phyloP scores from a whole-genome alignment of 2,113 vertebrate species.

The Neogobius melanostomus region DNA sequence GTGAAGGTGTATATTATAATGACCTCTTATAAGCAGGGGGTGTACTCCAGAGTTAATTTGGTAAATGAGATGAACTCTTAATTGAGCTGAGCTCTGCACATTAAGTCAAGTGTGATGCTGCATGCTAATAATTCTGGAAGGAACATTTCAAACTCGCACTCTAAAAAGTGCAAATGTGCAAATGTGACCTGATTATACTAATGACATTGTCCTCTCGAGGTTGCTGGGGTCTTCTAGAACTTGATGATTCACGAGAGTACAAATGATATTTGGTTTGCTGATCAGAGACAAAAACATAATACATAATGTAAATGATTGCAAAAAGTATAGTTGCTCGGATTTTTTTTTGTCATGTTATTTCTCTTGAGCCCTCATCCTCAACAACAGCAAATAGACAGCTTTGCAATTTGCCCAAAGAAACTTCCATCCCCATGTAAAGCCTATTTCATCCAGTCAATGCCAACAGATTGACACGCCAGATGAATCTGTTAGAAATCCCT shows the following conservation, averaged over 20 bases:
- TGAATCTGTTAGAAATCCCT: constrained; percentile 57
- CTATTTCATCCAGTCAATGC: constrained; percentile 62
- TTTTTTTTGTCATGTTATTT: constrained; percentile 41
- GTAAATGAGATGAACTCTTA: constrained; percentile 67
- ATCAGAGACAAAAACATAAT: too few relatives aligned
- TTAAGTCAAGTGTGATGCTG: constrained; percentile 44
- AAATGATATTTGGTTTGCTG: constrained; percentile 1
- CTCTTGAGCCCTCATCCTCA: constrained; percentile 26
- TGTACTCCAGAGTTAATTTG: constrained; percentile 56
- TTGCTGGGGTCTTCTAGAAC: background rate
- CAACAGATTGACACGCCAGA: constrained; percentile 62
- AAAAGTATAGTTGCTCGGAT: too few relatives aligned
- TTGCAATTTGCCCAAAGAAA: constrained; percentile 61
- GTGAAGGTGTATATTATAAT: constrained; percentile 73
- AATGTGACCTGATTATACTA: constrained; percentile 5
- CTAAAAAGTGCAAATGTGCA: constrained; percentile 15
- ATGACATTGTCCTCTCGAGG: background rate
- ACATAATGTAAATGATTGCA: too few relatives aligned
- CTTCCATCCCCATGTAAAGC: constrained; percentile 44
- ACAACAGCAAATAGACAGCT: constrained; percentile 46
- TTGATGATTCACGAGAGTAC: constrained; percentile 3
- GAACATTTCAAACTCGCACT: constrained; percentile 30
- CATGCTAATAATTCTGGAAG: constrained; percentile 28
- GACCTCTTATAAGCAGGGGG: constrained; percentile 54
- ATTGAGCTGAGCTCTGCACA: constrained; percentile 63